Percentiles rank a stretch among this genome's conserved stretches.
Conservation (phyloP, 2,113 vertebrate genomes). For the Aythya baeri region DNA sequence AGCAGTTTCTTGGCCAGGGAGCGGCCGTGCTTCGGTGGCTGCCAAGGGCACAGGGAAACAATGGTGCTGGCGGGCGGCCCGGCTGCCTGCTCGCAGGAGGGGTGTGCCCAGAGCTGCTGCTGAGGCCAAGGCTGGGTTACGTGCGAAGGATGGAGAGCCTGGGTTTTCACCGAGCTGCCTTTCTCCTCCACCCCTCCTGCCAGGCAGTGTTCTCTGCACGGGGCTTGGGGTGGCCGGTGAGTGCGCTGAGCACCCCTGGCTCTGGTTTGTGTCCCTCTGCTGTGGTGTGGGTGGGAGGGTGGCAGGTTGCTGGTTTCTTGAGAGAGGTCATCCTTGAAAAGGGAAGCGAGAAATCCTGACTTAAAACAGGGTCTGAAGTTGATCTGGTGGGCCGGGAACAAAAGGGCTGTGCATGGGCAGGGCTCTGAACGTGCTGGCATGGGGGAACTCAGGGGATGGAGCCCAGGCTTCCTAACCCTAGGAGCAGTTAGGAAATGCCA, state of each 20-base stretch:
- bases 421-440: not conserved
- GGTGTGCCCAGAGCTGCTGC: not conserved
- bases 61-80: not conserved
- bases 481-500: not conserved
- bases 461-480: not conserved
- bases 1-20: not conserved
- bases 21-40: not conserved
- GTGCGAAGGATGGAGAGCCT: not conserved
- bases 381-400: not conserved
- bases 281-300: not conserved
- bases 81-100: accelerated
- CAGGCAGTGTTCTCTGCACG: not conserved
- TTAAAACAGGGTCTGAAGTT: not conserved
- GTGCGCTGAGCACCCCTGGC: too few species aligned
- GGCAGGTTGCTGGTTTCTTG: too few species aligned
- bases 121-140: not conserved
- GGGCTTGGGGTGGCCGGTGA: too few species aligned
- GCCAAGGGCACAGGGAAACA: not conserved
- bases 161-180: not conserved
- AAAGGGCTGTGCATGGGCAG: not conserved
- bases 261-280: not conserved
- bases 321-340: not conserved
- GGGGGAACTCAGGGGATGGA: not conserved
- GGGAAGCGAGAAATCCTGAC: not conserved
- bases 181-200: not conserved